Conservation (phyloP, 2,888 invertebrate species). For the Icerya purchasi region DNA sequence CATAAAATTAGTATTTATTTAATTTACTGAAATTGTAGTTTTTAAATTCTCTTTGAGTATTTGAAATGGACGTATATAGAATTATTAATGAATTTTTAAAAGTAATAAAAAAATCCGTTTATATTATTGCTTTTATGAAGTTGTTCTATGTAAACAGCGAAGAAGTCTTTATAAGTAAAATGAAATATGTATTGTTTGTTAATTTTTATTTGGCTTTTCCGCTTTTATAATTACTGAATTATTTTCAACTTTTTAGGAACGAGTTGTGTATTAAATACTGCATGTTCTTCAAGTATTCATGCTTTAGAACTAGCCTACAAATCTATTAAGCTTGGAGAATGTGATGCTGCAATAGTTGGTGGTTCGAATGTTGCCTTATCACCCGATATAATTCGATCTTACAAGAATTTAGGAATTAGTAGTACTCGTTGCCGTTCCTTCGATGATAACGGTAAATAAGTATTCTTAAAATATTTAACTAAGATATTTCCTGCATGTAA, state of each 20-base stretch:
- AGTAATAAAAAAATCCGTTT: no score
- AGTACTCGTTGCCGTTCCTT: conserved; percentile 34
- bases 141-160: no score
- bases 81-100: no score
- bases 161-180: no score
- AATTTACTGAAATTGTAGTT: no score
- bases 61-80: no score
- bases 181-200: no score
- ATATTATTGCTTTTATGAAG: no score
- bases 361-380: conserved; percentile 35
- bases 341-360: conserved; percentile 36
- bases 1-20: no score
- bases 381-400: conserved; percentile 34
- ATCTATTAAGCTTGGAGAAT: conserved; percentile 25
- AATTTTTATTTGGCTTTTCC: no score
- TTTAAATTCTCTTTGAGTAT: no score
- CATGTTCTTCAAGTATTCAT: conserved; percentile 41
- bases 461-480: no score
- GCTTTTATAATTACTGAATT: neutral
- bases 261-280: conserved; percentile 38
- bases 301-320: conserved; percentile 31
- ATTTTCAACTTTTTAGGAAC: conserved; percentile 25
- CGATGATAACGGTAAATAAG: conserved; percentile 25
- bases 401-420: conserved; percentile 30
- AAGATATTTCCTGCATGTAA: conserved; percentile 20